A percentile compares a stretch with the other conserved stretches of the same genome.
Conservation (phyloP, 1,140 invertebrate species). For the Drosophila kurseongensis region DNA sequence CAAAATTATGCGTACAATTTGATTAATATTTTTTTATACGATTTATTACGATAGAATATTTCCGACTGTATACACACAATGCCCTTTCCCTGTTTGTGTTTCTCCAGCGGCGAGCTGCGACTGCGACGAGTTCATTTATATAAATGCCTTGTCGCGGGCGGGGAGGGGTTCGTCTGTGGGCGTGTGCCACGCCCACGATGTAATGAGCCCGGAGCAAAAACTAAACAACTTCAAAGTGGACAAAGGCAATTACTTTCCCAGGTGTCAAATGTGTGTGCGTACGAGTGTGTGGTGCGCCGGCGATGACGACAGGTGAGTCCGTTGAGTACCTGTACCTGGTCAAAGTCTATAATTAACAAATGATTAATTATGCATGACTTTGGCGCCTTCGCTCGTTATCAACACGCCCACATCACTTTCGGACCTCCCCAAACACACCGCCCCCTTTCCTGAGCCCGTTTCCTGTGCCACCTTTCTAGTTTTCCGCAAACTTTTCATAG, state of each 20-base stretch:
- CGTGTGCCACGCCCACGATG: slow-evolving; percentile 41
- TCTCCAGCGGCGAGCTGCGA: slow-evolving; percentile 42
- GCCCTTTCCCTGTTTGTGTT: slow-evolving; percentile 29
- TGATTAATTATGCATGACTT: slow-evolving; percentile 83
- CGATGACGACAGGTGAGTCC: slow-evolving; percentile 52
- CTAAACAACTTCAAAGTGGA: slow-evolving; percentile 76
- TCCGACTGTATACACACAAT: slow-evolving; percentile 27
- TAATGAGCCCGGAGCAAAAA: slow-evolving; percentile 65
- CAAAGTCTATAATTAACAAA: slow-evolving; percentile 81
- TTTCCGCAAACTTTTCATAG: slow-evolving; percentile 62
- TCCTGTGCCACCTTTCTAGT: slow-evolving; percentile 62
- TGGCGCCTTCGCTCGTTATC: slow-evolving; percentile 70
- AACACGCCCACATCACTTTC: slow-evolving; percentile 60
- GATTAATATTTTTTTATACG: too few relatives aligned
- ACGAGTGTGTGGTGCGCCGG: slow-evolving; percentile 20
- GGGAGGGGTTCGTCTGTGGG: slow-evolving; percentile 1
- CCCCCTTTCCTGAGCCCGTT: slow-evolving; percentile 12
- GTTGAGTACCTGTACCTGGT: slow-evolving; percentile 35
- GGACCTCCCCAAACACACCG: background rate
- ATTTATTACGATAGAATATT: too few relatives aligned
- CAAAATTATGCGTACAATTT: too few relatives aligned
- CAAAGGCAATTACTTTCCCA: slow-evolving; percentile 80
- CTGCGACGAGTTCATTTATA: slow-evolving; percentile 77
- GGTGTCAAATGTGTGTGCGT: slow-evolving; percentile 71
- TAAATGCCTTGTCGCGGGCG: slow-evolving; percentile 58